These are phyloP conservation scores for Ichneumoninae sp. DNA, from an alignment of 2,888 invertebrate species.

Conservation along the genomic window DNA sequence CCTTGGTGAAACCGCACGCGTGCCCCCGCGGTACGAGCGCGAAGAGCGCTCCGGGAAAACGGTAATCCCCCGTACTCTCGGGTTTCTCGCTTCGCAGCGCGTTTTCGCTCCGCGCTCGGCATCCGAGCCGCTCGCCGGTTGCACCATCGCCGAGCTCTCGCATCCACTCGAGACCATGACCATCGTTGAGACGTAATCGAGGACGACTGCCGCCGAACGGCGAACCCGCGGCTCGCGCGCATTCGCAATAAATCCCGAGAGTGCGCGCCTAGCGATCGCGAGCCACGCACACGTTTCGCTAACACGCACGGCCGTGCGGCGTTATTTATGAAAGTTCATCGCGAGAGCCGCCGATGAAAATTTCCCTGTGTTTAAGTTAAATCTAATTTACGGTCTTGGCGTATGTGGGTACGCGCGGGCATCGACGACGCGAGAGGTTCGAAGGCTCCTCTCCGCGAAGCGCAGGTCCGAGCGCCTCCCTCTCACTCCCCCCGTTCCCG, in stretches of 20 bases:
- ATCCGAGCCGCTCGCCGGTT: constrained; percentile 27
- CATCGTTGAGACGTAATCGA: constrained; percentile 60
- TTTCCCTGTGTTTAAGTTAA: constrained; percentile 81
- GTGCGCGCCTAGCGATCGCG: constrained; percentile 30
- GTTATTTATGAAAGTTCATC: constrained; percentile 77
- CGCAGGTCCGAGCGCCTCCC: constrained; percentile 58
- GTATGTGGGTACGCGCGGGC: constrained; percentile 41
- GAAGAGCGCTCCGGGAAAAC: constrained; percentile 9
- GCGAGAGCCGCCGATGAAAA: constrained; percentile 75
- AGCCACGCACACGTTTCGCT: constrained; percentile 27
- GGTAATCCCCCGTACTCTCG: constrained; percentile 28
- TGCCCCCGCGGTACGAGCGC: constrained; percentile 10
- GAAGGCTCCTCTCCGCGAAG: constrained; percentile 54
- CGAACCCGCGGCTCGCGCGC: constrained; percentile 55
- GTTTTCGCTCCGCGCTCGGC: constrained; percentile 16
- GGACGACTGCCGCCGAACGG: constrained; percentile 63
- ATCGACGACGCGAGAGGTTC: constrained; percentile 45
- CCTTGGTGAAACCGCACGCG: constrained; percentile 4
- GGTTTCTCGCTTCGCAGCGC: background rate
- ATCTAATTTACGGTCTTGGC: constrained; percentile 81
- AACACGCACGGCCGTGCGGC: constrained; percentile 50
- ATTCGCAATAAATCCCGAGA: constrained; percentile 71
- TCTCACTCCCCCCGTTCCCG: constrained; percentile 24
- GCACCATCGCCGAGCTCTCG: constrained; percentile 15
- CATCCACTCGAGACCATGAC: constrained; percentile 37